Evolutionary conservation across 2,113 vertebrate genomes (phyloP).

Genomic region (Neodon shergylaensis): DNA sequence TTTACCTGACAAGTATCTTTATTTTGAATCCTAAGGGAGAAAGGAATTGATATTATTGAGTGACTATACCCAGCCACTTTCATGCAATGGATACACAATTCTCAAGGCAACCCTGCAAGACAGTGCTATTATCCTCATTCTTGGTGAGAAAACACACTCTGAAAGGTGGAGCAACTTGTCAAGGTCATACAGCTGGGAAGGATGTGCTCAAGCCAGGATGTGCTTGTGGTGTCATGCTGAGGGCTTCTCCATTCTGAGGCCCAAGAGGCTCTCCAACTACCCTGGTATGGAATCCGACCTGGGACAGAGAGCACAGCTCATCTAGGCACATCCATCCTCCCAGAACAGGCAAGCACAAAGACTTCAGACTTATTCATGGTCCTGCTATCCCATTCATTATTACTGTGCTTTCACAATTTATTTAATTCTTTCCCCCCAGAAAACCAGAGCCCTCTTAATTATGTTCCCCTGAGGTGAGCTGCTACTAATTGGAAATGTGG

Average conservation of each 20-base stretch:
- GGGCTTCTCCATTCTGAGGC: neutral
- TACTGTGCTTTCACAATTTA: conserved; percentile 81
- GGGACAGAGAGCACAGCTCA: conserved; percentile 45
- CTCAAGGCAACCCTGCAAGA: conserved; percentile 41
- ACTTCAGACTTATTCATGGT: conserved; percentile 76
- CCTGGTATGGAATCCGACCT: neutral
- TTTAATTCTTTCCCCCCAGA: conserved; percentile 84
- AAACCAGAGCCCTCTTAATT: conserved; percentile 85
- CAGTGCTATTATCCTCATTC: neutral
- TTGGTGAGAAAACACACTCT: conserved; percentile 14
- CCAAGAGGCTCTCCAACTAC: neutral
- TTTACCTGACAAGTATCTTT: conserved; percentile 50
- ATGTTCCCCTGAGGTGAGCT: conserved; percentile 81
- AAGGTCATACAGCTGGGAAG: conserved; percentile 35
- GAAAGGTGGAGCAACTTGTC: conserved; percentile 27
- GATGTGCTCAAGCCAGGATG: neutral
- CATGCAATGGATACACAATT: neutral
- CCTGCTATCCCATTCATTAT: conserved; percentile 78
- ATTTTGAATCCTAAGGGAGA: conserved; percentile 37
- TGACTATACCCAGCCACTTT: conserved; percentile 17
- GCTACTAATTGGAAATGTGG: conserved; percentile 85
- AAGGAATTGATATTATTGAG: conserved; percentile 52
- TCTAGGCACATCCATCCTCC: conserved; percentile 60
- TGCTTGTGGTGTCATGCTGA: neutral
- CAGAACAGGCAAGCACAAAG: conserved; percentile 72